phyloP scores from a whole-genome alignment of 2,113 vertebrate species.

The Neogobius melanostomus region DNA sequence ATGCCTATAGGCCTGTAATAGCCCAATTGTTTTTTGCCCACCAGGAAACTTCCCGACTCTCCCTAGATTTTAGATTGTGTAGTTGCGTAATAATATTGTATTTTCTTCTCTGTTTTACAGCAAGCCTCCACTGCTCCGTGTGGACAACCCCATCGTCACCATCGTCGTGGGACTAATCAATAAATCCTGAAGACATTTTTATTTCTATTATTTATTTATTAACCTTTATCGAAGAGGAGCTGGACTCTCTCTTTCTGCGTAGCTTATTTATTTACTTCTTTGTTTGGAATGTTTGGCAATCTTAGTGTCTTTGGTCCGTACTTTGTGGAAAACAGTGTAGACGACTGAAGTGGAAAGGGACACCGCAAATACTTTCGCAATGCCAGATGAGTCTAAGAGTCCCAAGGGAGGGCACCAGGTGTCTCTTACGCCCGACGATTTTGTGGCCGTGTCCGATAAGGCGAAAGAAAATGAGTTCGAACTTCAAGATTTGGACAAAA shows the following conservation, averaged over 20 bases:
- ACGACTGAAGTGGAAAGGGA: constrained; percentile 7
- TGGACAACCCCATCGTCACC: constrained; percentile 2
- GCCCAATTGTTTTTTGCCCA: no score
- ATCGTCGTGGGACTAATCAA: constrained; percentile 1
- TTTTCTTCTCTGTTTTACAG: constrained; percentile 24
- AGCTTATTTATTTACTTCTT: not conserved
- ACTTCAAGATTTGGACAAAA: constrained; percentile 27
- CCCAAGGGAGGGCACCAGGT: constrained; percentile 1
- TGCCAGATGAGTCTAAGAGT: constrained; percentile 41
- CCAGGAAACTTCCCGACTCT: no score
- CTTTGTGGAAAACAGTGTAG: not conserved
- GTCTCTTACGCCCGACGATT: constrained; percentile 24
- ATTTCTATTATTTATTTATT: not conserved
- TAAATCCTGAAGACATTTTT: not conserved
- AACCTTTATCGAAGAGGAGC: not conserved
- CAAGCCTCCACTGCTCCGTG: not conserved
- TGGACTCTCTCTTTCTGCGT: constrained; percentile 19
- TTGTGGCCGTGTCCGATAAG: not conserved
- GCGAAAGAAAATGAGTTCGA: constrained; percentile 25
- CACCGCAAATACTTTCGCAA: constrained; percentile 19
- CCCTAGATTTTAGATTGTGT: no score
- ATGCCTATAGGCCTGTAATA: no score
- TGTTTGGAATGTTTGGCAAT: not conserved
- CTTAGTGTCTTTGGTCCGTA: not conserved
- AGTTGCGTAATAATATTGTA: not conserved